Evolutionary conservation across 1,140 invertebrate species (phyloP).

Genomic region (Babylonia areolata): DNA sequence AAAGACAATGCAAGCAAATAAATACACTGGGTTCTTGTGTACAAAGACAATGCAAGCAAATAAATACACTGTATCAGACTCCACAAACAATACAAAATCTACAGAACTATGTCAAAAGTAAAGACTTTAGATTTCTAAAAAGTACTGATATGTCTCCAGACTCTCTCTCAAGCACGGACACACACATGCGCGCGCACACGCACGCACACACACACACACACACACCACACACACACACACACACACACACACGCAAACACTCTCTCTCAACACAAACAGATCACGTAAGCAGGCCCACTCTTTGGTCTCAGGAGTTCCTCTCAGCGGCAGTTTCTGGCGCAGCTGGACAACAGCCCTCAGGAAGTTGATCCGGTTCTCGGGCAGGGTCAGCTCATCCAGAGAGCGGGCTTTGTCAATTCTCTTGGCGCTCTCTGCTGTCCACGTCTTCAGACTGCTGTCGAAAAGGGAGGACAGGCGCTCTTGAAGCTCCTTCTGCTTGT

Average conservation of each 20-base stretch:
- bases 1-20: too few relatives aligned
- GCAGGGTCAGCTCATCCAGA: background rate
- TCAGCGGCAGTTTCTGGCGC: background rate
- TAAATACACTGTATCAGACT: too few relatives aligned
- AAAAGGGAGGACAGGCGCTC: background rate
- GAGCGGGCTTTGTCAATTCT: background rate
- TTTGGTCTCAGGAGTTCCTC: background rate
- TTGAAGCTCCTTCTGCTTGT: background rate
- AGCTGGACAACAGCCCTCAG: background rate
- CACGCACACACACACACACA: background rate
- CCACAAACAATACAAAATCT: too few relatives aligned
- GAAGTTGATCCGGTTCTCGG: conserved; percentile 20
- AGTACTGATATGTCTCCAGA: background rate
- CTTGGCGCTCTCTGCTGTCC: background rate
- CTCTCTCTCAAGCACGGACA: too few relatives aligned
- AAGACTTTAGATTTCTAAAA: too few relatives aligned
- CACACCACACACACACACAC: too few relatives aligned
- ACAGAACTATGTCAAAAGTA: too few relatives aligned
- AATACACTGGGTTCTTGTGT: too few relatives aligned
- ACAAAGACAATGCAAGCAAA: too few relatives aligned
- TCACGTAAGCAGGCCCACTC: background rate
- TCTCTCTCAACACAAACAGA: too few relatives aligned
- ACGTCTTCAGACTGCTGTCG: background rate
- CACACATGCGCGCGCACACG: background rate
- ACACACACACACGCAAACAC: too few relatives aligned